A percentile compares a stretch with the other conserved stretches of the same genome.
Conservation (phyloP, 2,888 invertebrate genomes). For the Silvanus unidentatus region DNA sequence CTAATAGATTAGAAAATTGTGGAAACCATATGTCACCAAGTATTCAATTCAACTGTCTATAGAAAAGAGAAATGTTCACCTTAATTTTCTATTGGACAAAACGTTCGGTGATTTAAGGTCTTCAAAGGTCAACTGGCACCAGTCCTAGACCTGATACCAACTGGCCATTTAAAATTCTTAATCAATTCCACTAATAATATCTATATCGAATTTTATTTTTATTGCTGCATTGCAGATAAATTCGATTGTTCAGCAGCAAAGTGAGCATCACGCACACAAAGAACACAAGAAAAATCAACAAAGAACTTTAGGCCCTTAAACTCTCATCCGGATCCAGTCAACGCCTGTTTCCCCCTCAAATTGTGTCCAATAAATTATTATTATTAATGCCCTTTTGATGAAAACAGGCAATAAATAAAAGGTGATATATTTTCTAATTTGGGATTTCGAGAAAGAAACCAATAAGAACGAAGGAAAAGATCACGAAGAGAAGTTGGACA, state of each 20-base stretch:
- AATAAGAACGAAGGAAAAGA: slow-evolving; percentile 39
- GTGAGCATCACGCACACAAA: background rate
- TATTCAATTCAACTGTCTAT: slow-evolving; percentile 39
- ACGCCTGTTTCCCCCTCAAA: too few relatives aligned
- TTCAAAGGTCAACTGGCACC: slow-evolving; percentile 42
- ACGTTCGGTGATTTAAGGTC: slow-evolving; percentile 36
- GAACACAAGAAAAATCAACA: too few relatives aligned
- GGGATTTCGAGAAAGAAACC: slow-evolving; percentile 35
- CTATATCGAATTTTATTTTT: slow-evolving; percentile 1
- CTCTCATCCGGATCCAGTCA: too few relatives aligned
- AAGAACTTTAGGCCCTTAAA: too few relatives aligned
- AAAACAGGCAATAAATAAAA: slow-evolving; percentile 14
- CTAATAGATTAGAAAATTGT: slow-evolving; percentile 15
- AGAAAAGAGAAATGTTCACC: slow-evolving; percentile 40
- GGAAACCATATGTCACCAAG: slow-evolving; percentile 28
- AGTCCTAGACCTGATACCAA: slow-evolving; percentile 34
- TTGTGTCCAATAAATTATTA: too few relatives aligned
- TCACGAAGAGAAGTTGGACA: slow-evolving; percentile 38
- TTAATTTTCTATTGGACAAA: slow-evolving; percentile 43
- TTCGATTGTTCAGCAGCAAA: background rate
- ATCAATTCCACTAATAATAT: background rate
- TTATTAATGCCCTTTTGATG: too few relatives aligned
- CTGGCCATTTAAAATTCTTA: background rate
- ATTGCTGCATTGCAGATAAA: slow-evolving; percentile 2
- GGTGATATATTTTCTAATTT: slow-evolving; percentile 26